phyloP scores from a whole-genome alignment of 1,140 invertebrate species.

The Zelostemma sp. region DNA sequence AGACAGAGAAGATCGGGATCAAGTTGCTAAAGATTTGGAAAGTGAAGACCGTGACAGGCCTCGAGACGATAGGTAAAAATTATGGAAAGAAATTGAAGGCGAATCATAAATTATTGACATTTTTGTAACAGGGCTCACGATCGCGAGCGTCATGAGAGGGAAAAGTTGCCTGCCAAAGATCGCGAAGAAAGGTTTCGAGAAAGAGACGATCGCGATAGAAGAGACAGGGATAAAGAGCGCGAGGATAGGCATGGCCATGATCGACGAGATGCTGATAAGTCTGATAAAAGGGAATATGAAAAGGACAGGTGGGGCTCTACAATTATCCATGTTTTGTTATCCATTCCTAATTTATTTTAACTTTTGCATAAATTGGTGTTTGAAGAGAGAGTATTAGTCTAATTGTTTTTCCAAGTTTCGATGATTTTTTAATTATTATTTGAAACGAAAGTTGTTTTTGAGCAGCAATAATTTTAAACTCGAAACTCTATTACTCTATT shows the following conservation, averaged over 20 bases:
- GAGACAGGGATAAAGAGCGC: conserved; percentile 61
- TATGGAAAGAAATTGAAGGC: neutral
- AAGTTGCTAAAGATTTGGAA: conserved; percentile 59
- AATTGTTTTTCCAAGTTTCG: no score
- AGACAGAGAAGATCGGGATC: conserved; percentile 57
- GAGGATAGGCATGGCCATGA: conserved; percentile 60
- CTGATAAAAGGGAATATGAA: conserved; percentile 62
- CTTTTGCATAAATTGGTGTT: no score
- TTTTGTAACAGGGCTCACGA: conserved; percentile 50
- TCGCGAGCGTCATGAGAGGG: conserved; percentile 58
- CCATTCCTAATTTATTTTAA: neutral
- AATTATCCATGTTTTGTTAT: no score
- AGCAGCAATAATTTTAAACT: no score
- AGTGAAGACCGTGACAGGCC: conserved; percentile 54
- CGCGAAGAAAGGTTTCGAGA: conserved; percentile 58
- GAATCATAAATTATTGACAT: neutral
- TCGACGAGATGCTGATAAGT: conserved; percentile 57
- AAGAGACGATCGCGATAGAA: conserved; percentile 63
- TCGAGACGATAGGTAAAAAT: conserved; percentile 60
- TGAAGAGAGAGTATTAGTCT: no score
- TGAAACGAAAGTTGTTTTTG: no score
- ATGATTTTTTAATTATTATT: no score
- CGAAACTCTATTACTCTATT: no score
- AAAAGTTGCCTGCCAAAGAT: conserved; percentile 50
- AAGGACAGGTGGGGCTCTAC: conserved; percentile 65